Evolutionary conservation across 2,888 invertebrate species (phyloP).

Genomic region (Dynastes tityus): DNA sequence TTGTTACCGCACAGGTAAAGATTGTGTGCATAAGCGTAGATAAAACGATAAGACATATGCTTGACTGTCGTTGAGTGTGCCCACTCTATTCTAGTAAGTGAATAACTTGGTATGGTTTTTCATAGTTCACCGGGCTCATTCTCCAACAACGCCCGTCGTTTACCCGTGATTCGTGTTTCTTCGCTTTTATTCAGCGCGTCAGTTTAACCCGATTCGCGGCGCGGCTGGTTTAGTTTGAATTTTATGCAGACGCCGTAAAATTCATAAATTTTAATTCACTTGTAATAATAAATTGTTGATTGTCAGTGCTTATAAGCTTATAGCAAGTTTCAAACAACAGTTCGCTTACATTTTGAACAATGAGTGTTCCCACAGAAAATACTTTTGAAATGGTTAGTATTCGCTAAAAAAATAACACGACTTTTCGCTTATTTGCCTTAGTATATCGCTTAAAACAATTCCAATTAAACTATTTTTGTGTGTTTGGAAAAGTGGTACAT

Average conservation of each 20-base stretch:
- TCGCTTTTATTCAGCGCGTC: constrained; percentile 38
- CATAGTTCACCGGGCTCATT: constrained; percentile 42
- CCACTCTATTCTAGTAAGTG: constrained; percentile 44
- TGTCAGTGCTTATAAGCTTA: constrained; percentile 10
- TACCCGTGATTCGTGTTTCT: constrained; percentile 41
- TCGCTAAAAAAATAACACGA: background rate
- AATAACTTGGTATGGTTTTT: constrained; percentile 37
- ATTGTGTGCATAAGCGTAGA: constrained; percentile 44
- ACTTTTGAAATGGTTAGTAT: constrained; percentile 20
- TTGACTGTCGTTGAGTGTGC: constrained; percentile 37
- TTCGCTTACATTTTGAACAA: background rate
- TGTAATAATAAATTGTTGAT: background rate
- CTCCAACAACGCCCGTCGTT: constrained; percentile 39
- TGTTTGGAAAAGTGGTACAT: no score
- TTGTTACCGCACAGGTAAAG: constrained; percentile 34
- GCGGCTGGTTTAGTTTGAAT: constrained; percentile 24
- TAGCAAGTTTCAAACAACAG: background rate
- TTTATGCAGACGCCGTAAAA: constrained; percentile 12
- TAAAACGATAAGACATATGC: constrained; percentile 38
- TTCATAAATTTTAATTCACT: background rate
- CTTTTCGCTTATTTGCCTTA: background rate
- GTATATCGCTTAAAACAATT: background rate
- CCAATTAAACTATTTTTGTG: no score
- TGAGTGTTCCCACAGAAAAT: constrained; percentile 13
- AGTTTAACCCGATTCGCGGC: constrained; percentile 42